phyloP scores from a whole-genome alignment of 1,140 invertebrate genomes.

The Sitodiplosis mosellana region DNA sequence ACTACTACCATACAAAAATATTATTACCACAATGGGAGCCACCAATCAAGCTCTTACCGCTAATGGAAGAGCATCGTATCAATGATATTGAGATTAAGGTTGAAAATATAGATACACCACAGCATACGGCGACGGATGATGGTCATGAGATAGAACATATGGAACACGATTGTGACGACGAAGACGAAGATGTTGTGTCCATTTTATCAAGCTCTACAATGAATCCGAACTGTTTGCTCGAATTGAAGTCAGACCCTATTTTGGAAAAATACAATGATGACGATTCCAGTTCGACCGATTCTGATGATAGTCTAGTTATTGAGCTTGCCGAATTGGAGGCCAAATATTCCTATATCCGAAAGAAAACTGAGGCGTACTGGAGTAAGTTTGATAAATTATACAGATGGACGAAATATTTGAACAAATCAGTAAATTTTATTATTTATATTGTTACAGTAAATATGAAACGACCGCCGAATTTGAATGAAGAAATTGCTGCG shows the following conservation, averaged over 20 bases:
- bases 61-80: slow-evolving; percentile 8
- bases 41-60: slow-evolving; percentile 31
- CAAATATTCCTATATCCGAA: background rate
- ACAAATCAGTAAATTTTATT: too few relatives aligned
- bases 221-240: too few relatives aligned
- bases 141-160: background rate
- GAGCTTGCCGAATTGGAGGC: background rate
- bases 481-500: background rate
- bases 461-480: background rate
- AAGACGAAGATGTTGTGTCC: slow-evolving; percentile 4
- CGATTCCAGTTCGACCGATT: background rate
- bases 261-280: slow-evolving; percentile 11
- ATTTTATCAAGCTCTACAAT: slow-evolving; percentile 1
- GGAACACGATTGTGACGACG: slow-evolving; percentile 2
- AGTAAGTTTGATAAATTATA: background rate
- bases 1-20: slow-evolving; percentile 79
- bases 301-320: background rate
- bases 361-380: background rate
- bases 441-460: too few relatives aligned
- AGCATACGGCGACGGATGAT: background rate
- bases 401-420: too few relatives aligned
- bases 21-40: slow-evolving; percentile 77
- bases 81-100: background rate
- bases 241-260: background rate
- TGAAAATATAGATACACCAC: background rate